Evolutionary conservation across 2,797 vertebrate species (phyloP).

Genomic region (Gobio occitaniae): DNA sequence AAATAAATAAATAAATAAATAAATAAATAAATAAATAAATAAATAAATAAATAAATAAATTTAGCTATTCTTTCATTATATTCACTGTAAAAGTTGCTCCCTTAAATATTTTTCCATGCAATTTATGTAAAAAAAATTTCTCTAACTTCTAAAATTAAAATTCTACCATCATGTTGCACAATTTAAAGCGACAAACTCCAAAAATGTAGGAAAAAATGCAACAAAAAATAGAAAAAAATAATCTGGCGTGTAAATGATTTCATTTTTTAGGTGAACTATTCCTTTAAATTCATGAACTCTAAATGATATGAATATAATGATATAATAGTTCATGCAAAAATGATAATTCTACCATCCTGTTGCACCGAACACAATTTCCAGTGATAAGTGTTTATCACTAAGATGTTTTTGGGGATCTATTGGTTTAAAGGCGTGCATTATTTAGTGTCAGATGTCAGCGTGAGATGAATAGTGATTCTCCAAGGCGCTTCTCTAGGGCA

Average conservation of each 20-base stretch:
- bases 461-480: background rate
- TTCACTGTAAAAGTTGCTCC: no score
- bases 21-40: no score
- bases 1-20: no score
- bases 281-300: background rate
- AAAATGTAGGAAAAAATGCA: background rate
- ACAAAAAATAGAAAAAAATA: background rate
- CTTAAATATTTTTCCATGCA: no score
- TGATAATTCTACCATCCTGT: background rate
- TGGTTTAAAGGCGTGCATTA: background rate
- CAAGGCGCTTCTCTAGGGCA: slow-evolving; percentile 20
- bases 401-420: background rate
- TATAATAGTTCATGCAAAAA: background rate
- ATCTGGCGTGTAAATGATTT: background rate
- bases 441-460: background rate
- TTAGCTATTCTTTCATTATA: no score
- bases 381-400: background rate
- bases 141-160: no score
- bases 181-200: background rate
- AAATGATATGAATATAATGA: background rate
- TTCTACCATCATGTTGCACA: background rate
- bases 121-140: no score
- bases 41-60: no score
- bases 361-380: background rate
- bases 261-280: background rate